Evolutionary conservation across 2,888 invertebrate species (phyloP).

Genomic region (Ommatoiulus sabulosus): DNA sequence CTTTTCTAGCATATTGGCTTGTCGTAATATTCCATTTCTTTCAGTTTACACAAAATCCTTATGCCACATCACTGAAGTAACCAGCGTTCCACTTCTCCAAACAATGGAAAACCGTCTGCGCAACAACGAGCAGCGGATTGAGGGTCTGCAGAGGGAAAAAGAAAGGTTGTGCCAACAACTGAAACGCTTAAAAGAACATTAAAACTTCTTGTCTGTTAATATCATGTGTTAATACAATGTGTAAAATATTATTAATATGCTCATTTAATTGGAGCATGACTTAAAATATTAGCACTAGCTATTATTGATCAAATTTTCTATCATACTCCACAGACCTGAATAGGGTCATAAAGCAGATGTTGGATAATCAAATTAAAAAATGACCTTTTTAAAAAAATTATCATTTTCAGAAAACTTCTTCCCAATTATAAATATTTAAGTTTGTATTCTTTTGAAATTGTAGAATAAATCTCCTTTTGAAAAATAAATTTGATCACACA

Average conservation of each 20-base stretch:
- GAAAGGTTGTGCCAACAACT: constrained; percentile 47
- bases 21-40: constrained; percentile 61
- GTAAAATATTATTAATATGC: background rate
- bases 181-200: constrained; percentile 4
- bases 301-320: too few species aligned
- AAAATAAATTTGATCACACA: too few species aligned
- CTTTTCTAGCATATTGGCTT: background rate
- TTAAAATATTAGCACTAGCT: too few species aligned
- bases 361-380: too few species aligned
- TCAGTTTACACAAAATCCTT: constrained; percentile 71
- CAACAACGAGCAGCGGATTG: constrained; percentile 50
- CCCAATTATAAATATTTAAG: too few species aligned
- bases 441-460: too few species aligned
- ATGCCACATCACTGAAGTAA: constrained; percentile 65
- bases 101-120: constrained; percentile 56
- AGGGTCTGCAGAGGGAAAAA: constrained; percentile 52
- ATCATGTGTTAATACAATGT: background rate
- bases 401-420: too few species aligned
- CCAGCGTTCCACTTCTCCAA: constrained; percentile 58
- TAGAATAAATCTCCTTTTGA: too few species aligned
- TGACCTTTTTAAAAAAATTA: too few species aligned
- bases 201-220: background rate
- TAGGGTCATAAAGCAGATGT: too few species aligned
- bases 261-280: background rate
- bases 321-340: too few species aligned